Conservation (phyloP, 1,140 invertebrate species). For the Littorina saxatilis region DNA sequence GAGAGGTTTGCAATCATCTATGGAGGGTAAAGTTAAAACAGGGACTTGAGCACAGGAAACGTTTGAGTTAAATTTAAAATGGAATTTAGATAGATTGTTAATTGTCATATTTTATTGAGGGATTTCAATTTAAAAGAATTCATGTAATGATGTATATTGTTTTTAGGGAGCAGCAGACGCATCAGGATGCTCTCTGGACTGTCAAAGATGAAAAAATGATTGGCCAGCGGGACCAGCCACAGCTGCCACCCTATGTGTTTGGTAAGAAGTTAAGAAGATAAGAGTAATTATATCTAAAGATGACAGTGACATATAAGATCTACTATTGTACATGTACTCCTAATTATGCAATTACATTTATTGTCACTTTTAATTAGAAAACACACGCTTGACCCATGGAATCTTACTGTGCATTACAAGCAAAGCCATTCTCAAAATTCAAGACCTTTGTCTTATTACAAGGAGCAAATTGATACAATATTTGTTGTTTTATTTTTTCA, state of each 20-base stretch:
- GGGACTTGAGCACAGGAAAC: no score
- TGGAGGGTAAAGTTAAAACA: no score
- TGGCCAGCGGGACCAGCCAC: conserved; percentile 36
- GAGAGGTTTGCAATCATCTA: no score
- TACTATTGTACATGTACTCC: background rate
- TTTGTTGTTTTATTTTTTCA: conserved; percentile 40
- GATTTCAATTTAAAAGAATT: no score
- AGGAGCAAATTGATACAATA: background rate
- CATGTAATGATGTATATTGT: no score
- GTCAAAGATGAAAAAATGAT: conserved; percentile 50
- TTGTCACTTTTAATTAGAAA: background rate
- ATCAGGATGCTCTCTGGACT: conserved; percentile 40
- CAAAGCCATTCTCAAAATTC: background rate
- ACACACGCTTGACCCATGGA: background rate
- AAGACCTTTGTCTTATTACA: no score
- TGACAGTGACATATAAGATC: background rate
- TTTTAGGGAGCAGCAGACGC: conserved; percentile 49
- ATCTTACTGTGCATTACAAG: background rate
- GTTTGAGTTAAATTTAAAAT: no score
- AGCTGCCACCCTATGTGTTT: conserved; percentile 46
- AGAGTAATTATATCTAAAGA: no score
- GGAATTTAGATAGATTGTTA: no score
- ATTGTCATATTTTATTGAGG: no score
- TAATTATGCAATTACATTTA: background rate
- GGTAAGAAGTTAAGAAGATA: no score